Base-by-base conservation (phyloP, 1,140 invertebrate species). In the Euura lappo region DNA sequence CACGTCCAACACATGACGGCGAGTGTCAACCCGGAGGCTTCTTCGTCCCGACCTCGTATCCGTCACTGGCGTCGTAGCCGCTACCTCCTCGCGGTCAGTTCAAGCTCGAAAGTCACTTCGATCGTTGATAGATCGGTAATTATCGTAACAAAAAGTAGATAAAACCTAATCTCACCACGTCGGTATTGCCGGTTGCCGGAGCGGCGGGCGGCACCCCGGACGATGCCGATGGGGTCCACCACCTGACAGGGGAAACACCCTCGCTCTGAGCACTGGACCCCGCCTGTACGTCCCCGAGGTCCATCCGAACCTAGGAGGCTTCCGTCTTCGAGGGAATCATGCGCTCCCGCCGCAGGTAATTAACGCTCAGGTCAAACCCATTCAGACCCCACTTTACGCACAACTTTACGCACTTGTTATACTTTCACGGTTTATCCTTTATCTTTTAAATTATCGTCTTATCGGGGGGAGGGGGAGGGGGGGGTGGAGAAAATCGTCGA, bases 161-260 rank as follows among this genome's bases (percentile, higher is more conserved):
- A 28, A 28, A 28, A 28, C 1, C 1, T 28, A 1, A 28, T 77
- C 83, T 83, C 73, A 86, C 85, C 82, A 86, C 85, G 84, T 87
- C 85, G 76, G 84, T 84, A 75, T 86, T 87, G 66, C 84, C 79
- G 65, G 84, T 76, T 78, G 83, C 79, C 69, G 84, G 80, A 76
- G 83, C 79, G 70, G 84, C 47, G 7, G 47, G 47, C 11, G 47
- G 7, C 11, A 51, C 11, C 47, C 7, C 79, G 47, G 84, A 82
- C 78, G 84, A 81, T 73, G 66, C 66, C 66, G 66, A 80, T 76
- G 84, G 80, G 72, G 84, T 81, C 85, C 85, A 87, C 85, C 85
- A 87, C 77, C 84, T 83, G 74, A 80, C 76, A 73, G 47, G 67
- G 72, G 0, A 6, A 44, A 28, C 65, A 42, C 77, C 79, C 69